phyloP scores from a whole-genome alignment of 1,140 invertebrate genomes.

The Neotoxoptera formosana region DNA sequence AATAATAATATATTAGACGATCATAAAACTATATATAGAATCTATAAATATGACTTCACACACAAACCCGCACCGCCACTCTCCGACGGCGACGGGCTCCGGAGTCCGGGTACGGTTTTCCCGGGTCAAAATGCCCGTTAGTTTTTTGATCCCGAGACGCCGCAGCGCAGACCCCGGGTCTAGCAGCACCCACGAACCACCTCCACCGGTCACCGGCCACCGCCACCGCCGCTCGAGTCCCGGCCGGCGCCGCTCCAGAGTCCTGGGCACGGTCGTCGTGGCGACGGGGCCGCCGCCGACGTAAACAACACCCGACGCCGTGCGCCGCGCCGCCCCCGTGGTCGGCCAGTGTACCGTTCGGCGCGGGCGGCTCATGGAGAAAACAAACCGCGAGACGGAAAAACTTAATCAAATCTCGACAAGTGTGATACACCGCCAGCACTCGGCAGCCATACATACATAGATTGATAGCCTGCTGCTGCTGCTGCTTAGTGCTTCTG shows the following conservation, averaged over 20 bases:
- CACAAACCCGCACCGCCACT: no score
- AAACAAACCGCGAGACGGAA: neutral
- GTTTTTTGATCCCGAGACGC: neutral
- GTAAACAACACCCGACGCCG: neutral
- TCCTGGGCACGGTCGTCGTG: neutral
- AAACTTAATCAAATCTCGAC: neutral
- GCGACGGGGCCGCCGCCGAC: neutral
- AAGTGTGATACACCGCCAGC: neutral
- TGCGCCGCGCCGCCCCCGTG: neutral
- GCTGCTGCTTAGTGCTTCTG: no score
- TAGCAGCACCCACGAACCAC: no score
- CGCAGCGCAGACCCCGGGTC: neutral
- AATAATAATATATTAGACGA: no score
- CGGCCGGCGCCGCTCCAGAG: neutral
- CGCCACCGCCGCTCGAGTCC: no score
- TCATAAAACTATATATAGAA: no score
- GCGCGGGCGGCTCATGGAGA: neutral
- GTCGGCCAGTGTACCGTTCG: no score
- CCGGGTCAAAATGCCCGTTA: neutral
- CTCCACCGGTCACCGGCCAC: no score
- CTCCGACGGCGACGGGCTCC: no score
- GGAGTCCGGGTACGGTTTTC: neutral
- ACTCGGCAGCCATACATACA: no score
- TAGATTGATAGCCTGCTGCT: no score
- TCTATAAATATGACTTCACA: no score